These are phyloP conservation scores for Liparis tanakae DNA, from an alignment of 2,797 vertebrate species.

Conservation along the genomic window DNA sequence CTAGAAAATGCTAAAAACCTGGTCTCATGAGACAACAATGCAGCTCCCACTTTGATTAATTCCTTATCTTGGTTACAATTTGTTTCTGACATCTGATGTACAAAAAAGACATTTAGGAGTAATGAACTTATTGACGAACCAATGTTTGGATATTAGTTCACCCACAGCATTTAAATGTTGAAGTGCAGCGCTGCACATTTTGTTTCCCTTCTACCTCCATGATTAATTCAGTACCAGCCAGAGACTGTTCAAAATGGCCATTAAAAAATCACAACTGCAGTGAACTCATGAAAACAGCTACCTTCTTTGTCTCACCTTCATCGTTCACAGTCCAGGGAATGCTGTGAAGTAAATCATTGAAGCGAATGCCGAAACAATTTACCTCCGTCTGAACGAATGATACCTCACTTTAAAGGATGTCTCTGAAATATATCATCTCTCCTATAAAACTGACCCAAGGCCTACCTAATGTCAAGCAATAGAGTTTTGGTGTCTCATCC, in stretches of 20 bases:
- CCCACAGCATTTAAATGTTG: not conserved
- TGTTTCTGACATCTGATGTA: not conserved
- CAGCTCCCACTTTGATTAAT: not conserved
- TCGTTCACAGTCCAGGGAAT: not conserved
- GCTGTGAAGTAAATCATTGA: constrained; percentile 4
- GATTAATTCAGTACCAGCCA: not conserved
- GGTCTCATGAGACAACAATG: not conserved
- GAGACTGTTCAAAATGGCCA: not conserved
- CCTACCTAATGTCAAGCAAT: not conserved
- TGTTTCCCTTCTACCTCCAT: not conserved
- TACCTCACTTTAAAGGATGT: constrained; percentile 2
- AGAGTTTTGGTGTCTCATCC: not conserved
- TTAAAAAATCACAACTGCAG: not conserved
- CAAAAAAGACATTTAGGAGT: not conserved
- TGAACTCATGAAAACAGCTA: constrained; percentile 9
- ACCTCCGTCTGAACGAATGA: constrained; percentile 4
- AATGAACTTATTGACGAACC: constrained; percentile 1
- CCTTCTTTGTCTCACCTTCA: not conserved
- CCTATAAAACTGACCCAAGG: constrained; percentile 1
- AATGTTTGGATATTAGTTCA: constrained; percentile 8
- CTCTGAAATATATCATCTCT: not conserved
- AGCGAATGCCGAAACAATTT: not conserved
- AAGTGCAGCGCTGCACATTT: not conserved
- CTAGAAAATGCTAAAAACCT: not conserved
- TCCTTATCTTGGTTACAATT: constrained; percentile 3